Base-by-base conservation (phyloP, 2,888 invertebrate genomes). In the Latrodectus elegans region DNA sequence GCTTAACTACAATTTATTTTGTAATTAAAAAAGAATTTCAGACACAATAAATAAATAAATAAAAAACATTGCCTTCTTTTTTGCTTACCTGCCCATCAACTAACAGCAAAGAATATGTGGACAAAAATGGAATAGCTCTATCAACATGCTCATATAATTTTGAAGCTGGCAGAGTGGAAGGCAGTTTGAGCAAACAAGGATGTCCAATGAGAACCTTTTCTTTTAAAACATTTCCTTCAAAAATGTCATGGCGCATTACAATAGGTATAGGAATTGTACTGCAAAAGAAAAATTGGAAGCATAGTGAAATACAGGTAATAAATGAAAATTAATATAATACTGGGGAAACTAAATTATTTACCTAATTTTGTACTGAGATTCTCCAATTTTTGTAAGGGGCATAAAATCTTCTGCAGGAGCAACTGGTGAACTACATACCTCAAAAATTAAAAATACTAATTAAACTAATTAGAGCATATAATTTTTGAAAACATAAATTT, bases 181-280 rank as follows among this genome's bases (percentile, higher is more conserved):
- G 94, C 79, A 94, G 91, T 90, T 93, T 93, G 60, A 94, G 90
- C 73, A 94, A 91, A 89, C 92, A 92, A 0, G 94, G 94, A 91
- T 94, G 93, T 17, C 94, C 94, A 90, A 94, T 93, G 51, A 92
- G 89, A 60, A 90, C 89, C 17, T 90, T 89, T 15, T 89, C 89
- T 75, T 79, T 80, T 49, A 88, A 84, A n/a, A 90, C 90, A 51
- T 72, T 78, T 67, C 83, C 90, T 89, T 74, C 90, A 55, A 91
- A 92, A 68, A 92, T 91, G 90, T 94, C 94, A 90, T 93, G 91
- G n/a, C 94, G 93, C 89, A 94, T 92, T 4, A 94, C 93, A 53
- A 94, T 91, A 0, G 94, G 93, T 67, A 94, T 92, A 70, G 93
- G 93, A 76, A 94, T 91, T 89, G 94, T 93, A 90, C 94, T 93